Base-by-base conservation (phyloP, 2,888 invertebrate genomes). In the Platycnemis pennipes region DNA sequence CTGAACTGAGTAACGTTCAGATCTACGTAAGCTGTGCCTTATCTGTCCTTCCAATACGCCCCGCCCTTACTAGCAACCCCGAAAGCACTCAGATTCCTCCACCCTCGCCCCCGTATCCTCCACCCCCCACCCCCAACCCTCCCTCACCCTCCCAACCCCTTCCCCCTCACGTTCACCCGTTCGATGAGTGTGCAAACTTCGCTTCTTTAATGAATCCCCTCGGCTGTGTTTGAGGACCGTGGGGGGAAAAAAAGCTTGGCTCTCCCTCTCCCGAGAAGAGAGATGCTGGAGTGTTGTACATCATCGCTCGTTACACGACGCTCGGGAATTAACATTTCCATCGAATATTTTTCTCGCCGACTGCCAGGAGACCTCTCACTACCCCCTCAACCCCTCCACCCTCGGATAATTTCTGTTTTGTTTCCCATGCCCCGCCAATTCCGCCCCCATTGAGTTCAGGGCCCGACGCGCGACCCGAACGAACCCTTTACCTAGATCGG, bases 111-210 rank as follows among this genome's bases (percentile, higher is more conserved):
- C 87, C 22, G 8, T 46, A 45, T n/a, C n/a, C 13, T 86, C 22
- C 42, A 37, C 87, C 56, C 53, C 56, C 37, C 56, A 1, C 42
- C 42, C 26, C 22, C 89, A 13, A 37, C 11, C 63, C 91, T 0
- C 56, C 45, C 87, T n/a, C 45, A 44, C 44, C 45, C 22, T 7
- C 45, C 26, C 2, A 46, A 77, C 46, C n/a, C 46, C 87, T 87
- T 44, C 4, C 31, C 87, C 87, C 45, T 3, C 45, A 26, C 46
- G 8, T 45, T 44, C 87, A 86, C 8, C 22, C 89, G 53, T 89
- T 89, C 89, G 56, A 56, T 56, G 56, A 42, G 89, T 56, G 89
- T 56, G 89, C 56, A 89, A 89, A 89, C 89, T 89, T 89, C 89
- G 53, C 89, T 42, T 77, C 89, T 31, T 53, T 26, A 53, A 53